phyloP scores from a whole-genome alignment of 2,888 invertebrate species.

The Drosophila robusta region DNA sequence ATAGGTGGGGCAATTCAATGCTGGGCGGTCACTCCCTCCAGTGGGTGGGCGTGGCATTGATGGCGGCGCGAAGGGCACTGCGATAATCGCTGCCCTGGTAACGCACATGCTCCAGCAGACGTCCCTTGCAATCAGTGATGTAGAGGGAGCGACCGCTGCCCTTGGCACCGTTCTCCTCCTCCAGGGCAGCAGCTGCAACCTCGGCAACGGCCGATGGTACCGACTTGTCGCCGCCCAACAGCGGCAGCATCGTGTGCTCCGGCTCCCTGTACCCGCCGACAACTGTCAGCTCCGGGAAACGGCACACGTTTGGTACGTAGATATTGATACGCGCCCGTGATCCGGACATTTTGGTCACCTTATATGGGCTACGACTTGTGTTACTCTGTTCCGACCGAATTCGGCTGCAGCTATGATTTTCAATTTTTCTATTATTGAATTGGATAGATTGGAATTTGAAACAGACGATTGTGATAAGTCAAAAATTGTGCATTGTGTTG shows the following conservation, averaged over 20 bases:
- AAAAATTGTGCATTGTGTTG: not conserved
- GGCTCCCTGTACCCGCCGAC: constrained; percentile 12
- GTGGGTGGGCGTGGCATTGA: constrained; percentile 2
- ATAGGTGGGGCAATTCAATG: not conserved
- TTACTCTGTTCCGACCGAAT: not conserved
- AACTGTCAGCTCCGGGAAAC: constrained; percentile 45
- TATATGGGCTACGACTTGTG: not conserved
- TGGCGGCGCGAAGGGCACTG: constrained; percentile 38
- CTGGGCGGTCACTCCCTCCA: constrained; percentile 4
- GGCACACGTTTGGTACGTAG: constrained; percentile 35
- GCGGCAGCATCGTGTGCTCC: constrained; percentile 12
- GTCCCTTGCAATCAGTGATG: constrained; percentile 44
- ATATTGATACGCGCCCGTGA: constrained; percentile 38
- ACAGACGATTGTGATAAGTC: not conserved
- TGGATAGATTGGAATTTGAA: constrained; percentile 13
- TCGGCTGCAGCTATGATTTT: not conserved
- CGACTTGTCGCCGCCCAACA: not conserved
- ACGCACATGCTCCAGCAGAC: constrained; percentile 54
- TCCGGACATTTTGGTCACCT: constrained; percentile 32
- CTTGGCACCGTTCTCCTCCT: constrained; percentile 3
- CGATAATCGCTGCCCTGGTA: constrained; percentile 62
- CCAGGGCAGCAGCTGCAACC: constrained; percentile 17
- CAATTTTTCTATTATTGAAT: not conserved
- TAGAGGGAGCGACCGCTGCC: constrained; percentile 46
- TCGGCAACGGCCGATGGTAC: not conserved